These are phyloP conservation scores for Odontamblyopus rebecca DNA, from an alignment of 2,797 vertebrate genomes.

Conservation along the genomic window DNA sequence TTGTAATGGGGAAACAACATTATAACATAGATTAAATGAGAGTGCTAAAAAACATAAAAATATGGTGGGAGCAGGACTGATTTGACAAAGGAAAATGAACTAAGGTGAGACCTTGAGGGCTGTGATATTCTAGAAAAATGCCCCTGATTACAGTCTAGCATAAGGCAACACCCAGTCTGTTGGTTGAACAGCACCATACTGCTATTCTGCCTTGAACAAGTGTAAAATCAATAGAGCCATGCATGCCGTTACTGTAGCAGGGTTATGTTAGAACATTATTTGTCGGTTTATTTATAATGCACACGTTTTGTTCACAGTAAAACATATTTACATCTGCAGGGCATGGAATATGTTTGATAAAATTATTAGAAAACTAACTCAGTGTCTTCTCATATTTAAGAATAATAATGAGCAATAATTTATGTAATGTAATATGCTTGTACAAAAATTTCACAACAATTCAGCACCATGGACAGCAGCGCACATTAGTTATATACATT, in stretches of 20 bases:
- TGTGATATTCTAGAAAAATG: neutral
- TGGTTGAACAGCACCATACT: neutral
- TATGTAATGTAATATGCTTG: neutral
- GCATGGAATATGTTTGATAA: neutral
- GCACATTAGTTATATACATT: neutral
- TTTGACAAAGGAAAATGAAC: neutral
- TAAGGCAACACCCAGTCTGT: neutral
- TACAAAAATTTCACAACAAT: neutral
- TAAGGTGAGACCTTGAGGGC: neutral
- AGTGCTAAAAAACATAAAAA: neutral
- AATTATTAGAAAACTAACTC: neutral
- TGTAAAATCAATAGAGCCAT: neutral
- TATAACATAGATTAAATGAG: neutral
- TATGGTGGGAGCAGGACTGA: neutral
- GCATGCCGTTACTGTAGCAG: neutral
- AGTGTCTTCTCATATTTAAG: neutral
- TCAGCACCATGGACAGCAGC: neutral
- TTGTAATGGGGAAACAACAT: too few species aligned
- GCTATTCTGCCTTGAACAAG: neutral
- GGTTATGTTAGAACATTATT: neutral
- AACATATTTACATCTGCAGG: neutral
- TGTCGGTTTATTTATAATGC: neutral
- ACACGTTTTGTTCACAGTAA: constrained; percentile 6
- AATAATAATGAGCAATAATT: neutral
- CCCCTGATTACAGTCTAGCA: neutral